Evolutionary conservation across 2,888 invertebrate species (phyloP), one percentile per base, ranked within the genome.

Genomic region (Disparrhopalites patrizii): DNA sequence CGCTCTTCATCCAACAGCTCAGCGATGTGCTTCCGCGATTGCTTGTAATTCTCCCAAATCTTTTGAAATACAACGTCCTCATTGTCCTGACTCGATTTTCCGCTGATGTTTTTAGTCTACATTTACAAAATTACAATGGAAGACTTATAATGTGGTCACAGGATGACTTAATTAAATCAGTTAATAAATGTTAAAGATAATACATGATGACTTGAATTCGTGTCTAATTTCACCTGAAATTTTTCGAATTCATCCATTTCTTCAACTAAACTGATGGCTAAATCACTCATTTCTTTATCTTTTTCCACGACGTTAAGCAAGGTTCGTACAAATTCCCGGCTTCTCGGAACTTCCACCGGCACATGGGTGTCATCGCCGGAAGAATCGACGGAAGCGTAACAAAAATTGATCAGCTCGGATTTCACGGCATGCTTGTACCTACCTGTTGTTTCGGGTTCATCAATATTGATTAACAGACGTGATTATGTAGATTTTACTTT

Each of bases 31-130:
- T 36, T 43, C 3, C 58, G 40, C 3, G 10, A 43, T 28, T 15
- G 28, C 38, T 58, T 58, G 18, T 58, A 47, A 43, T 43, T 58
- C 30, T 58, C 30, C 58, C 58, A 58, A 28, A 58, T 36, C n/a
- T 58, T 28, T 38, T 43, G 27, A 18, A 58, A 58, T 3, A 15
- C 20, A 2, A 5, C 36, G 1, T 43, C 43, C 13, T 43, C 58
- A 15, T 10, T n/a, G n/a, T 43, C n/a, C 8, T 7, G 25, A 25
- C 30, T 31, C 8, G 20, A n/a, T 43, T 18, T 27, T 47, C 47
- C 47, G 20, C 58, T 58, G 4, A 10, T 10, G 18, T 58, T 30
- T 3, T 40, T 28, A 38, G 38, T 30, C 58, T 57, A 43, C n/a
- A n/a, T n/a, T n/a, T n/a, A n/a, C n/a, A n/a, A n/a, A n/a, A n/a